Percentiles rank a stretch among this genome's conserved stretches.
These are phyloP conservation scores for Mugil cephalus DNA, from an alignment of 2,113 vertebrate species.

Conservation along the genomic window DNA sequence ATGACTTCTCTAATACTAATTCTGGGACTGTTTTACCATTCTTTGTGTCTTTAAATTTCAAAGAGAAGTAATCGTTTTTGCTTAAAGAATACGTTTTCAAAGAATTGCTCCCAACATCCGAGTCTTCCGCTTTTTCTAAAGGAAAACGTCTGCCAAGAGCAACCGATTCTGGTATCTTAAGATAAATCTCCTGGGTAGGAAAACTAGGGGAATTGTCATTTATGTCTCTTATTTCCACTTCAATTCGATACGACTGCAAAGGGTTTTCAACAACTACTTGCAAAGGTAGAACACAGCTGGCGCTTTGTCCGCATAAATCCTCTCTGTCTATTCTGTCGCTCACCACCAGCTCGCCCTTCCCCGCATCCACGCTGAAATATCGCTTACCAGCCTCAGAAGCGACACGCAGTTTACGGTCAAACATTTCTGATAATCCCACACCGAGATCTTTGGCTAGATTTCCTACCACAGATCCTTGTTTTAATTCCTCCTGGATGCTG, in stretches of 20 bases:
- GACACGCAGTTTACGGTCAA: conserved; percentile 81
- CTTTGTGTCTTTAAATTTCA: conserved; percentile 71
- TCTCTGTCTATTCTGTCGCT: conserved; percentile 88
- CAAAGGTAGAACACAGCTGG: conserved; percentile 83
- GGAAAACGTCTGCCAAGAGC: conserved; percentile 68
- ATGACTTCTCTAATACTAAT: conserved; percentile 72
- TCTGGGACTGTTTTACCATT: conserved; percentile 71
- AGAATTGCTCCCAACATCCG: conserved; percentile 75
- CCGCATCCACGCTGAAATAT: conserved; percentile 84
- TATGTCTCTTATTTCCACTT: conserved; percentile 86
- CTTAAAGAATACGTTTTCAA: conserved; percentile 69
- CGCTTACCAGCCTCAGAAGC: conserved; percentile 81
- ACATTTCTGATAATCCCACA: conserved; percentile 80
- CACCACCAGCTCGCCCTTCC: conserved; percentile 82
- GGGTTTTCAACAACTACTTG: conserved; percentile 85
- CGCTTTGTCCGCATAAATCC: conserved; percentile 82
- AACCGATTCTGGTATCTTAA: conserved; percentile 73
- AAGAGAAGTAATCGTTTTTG: conserved; percentile 73
- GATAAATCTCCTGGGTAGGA: conserved; percentile 17
- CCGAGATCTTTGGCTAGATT: conserved; percentile 86
- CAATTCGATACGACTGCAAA: conserved; percentile 81
- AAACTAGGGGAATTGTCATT: conserved; percentile 87
- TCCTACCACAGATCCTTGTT: conserved; percentile 82
- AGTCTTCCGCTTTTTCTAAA: conserved; percentile 71
- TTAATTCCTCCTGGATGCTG: conserved; percentile 82